phyloP scores from a whole-genome alignment of 30 jellyfish, hydroid and myxozoan genomes.

The Nemopilema nomurai region DNA sequence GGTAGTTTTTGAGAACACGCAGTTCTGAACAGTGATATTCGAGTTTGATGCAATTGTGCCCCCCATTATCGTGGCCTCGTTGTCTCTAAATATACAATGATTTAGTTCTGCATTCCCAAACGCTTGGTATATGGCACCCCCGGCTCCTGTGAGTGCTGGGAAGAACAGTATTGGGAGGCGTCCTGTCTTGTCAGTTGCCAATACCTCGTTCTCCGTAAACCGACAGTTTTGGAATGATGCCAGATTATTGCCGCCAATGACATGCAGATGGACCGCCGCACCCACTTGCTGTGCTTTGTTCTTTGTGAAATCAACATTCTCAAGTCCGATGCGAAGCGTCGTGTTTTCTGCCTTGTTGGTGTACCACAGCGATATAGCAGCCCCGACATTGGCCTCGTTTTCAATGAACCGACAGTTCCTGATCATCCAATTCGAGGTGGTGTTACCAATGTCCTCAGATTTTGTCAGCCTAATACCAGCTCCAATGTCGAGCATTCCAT shows the following conservation, averaged over 20 bases:
- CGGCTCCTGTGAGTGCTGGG: constrained; percentile 37
- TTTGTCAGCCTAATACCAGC: not conserved
- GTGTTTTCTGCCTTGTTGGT: not conserved
- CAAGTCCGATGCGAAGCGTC: not conserved
- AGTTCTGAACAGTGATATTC: not conserved
- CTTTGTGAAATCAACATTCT: not conserved
- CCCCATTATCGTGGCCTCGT: constrained; percentile 22
- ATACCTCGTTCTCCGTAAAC: not conserved
- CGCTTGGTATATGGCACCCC: constrained; percentile 16
- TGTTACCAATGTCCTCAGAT: not conserved
- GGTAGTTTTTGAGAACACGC: not conserved
- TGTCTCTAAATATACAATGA: constrained; percentile 6
- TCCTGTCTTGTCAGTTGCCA: constrained; percentile 13
- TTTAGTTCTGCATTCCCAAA: not conserved
- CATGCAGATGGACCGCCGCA: not conserved
- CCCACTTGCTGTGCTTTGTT: constrained; percentile 41
- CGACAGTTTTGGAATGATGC: not conserved
- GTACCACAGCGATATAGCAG: not conserved
- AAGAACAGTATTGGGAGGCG: constrained; percentile 22
- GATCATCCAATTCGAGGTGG: not conserved
- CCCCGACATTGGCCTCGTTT: constrained; percentile 29
- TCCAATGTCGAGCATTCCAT: constrained; percentile 8
- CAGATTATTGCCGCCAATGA: not conserved
- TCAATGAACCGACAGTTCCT: not conserved
- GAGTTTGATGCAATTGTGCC: constrained; percentile 17